Evolutionary conservation across 35 echinoderm and acorn worm genomes (phyloP), one percentile per base, ranked within the genome.

Genomic region (Stichopus chloronotus): DNA sequence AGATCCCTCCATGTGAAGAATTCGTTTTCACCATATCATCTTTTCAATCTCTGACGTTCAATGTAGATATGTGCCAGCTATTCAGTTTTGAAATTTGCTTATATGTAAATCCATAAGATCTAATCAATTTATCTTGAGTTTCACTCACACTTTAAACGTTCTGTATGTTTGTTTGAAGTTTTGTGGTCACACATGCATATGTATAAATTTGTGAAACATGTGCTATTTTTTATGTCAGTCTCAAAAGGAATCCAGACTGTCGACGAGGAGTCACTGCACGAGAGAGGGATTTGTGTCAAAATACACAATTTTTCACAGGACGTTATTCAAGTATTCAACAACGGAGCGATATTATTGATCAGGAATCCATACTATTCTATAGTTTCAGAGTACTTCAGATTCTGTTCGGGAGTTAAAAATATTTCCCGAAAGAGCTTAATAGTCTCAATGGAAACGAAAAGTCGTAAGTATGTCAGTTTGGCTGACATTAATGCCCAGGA

Each of bases 351-450:
- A 81, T 17, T 81, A 43, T 52, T 81, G 13, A 81, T 81, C 8
- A 43, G 78, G 53, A 81, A 81, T 17, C 78, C 78, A 43, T 43
- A 81, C 23, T 25, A 30, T 25, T 81, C 78, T 11, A 21, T 81
- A 81, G 78, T 81, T 81, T 81, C 78, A 20, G 78, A 81, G 9
- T 81, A 81, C 53, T 81, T 81, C 53, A 11, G 78, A 7, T 81
- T 81, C 78, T 52, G 13, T 55, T 11, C 7, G 4, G 6, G 8
- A 19, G 8, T 52, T 5, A 81, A 55, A 10, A 81, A 1, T 81
- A 43, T 81, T 43, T 43, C 78, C 78, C 7, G 5, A 30, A 17
- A 43, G 5, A 17, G 7, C 9, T 10, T 81, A 11, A 43, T 43
- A 11, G 9, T 5, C 12, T 52, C 25, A 10, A 81, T 81, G 78